These are phyloP conservation scores for Monarcha castaneiventris DNA, from an alignment of 2,113 vertebrate genomes.

Conservation along the genomic window DNA sequence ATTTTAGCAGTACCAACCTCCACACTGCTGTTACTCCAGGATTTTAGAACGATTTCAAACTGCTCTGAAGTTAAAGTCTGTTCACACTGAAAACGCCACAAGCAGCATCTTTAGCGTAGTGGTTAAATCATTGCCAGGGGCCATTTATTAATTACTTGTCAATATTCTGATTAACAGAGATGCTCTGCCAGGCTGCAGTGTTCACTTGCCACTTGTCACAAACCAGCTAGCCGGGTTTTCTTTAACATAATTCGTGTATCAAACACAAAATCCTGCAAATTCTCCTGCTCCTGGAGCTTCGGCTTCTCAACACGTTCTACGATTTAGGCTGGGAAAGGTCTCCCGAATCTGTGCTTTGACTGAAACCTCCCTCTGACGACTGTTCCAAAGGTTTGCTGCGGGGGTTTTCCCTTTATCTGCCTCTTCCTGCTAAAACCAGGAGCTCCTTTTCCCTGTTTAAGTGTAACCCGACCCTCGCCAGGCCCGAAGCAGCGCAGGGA, in stretches of 20 bases:
- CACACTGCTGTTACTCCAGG: neutral
- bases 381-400: neutral
- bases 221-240: neutral
- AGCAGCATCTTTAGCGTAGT: accelerated
- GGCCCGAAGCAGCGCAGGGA: neutral
- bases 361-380: accelerated
- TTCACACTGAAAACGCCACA: neutral
- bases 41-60: neutral
- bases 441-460: neutral
- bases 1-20: neutral
- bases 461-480: neutral
- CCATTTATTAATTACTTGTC: neutral
- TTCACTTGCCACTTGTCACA: neutral
- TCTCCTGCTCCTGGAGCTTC: neutral
- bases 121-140: neutral
- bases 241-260: accelerated
- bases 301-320: neutral
- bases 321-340: neutral
- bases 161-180: neutral
- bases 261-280: neutral
- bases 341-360: neutral
- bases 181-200: neutral
- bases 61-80: neutral
- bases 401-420: neutral
- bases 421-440: neutral